phyloP scores from a whole-genome alignment of 2,888 invertebrate species.

The Zelleria hepariella region DNA sequence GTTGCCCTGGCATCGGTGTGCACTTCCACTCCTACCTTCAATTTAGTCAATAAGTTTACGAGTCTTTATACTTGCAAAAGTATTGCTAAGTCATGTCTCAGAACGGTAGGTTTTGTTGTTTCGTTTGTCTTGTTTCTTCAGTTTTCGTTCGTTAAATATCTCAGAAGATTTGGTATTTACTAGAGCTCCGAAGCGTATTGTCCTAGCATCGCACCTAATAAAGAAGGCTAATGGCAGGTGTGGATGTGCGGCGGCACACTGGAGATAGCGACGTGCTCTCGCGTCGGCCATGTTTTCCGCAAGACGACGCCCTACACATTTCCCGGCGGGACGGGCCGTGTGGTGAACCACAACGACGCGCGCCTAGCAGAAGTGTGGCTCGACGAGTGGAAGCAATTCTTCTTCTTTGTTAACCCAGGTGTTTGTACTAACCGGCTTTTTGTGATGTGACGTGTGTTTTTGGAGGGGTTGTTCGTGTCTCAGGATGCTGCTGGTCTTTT shows the following conservation, averaged over 20 bases:
- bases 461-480: background rate
- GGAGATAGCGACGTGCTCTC: constrained; percentile 95
- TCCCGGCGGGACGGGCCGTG: constrained; percentile 96
- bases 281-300: constrained; percentile 97
- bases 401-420: constrained; percentile 99
- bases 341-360: constrained; percentile 99
- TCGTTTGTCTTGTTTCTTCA: too few relatives aligned
- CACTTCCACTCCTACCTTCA: too few relatives aligned
- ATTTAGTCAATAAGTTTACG: too few relatives aligned
- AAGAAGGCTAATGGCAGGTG: constrained; percentile 72
- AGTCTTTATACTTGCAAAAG: too few relatives aligned
- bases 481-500: background rate
- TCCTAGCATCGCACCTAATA: background rate
- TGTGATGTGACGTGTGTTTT: background rate
- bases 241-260: constrained; percentile 98
- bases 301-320: constrained; percentile 98
- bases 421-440: constrained; percentile 15
- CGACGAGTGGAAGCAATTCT: constrained; percentile 99
- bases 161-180: too few relatives aligned
- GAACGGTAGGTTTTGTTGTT: too few relatives aligned
- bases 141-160: too few relatives aligned
- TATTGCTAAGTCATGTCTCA: too few relatives aligned
- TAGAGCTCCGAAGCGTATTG: too few relatives aligned
- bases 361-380: constrained; percentile 99
- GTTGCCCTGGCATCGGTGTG: too few relatives aligned